Evolutionary conservation across 2,888 invertebrate genomes (phyloP).

Genomic region (Stratiomys singularior): DNA sequence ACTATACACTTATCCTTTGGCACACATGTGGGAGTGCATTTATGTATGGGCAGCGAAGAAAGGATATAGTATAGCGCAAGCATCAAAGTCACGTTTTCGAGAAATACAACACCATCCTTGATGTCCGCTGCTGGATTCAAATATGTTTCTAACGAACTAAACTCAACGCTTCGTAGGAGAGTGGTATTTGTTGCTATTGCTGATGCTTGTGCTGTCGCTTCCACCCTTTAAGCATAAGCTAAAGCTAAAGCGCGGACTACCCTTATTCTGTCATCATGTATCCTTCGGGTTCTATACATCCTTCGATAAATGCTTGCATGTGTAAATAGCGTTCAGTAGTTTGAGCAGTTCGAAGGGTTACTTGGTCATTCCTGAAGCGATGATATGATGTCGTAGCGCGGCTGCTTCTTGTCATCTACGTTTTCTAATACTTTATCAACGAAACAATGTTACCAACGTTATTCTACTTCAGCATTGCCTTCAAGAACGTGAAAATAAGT

Average conservation of each 20-base stretch:
- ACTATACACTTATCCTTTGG: background rate
- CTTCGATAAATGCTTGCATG: constrained; percentile 41
- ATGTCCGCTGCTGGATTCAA: constrained; percentile 34
- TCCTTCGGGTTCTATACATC: constrained; percentile 19
- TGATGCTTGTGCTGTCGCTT: background rate
- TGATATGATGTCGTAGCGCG: constrained; percentile 25
- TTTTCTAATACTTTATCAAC: background rate
- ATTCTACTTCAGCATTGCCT: too few species aligned
- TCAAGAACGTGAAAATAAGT: too few species aligned
- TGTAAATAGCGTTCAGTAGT: constrained; percentile 36
- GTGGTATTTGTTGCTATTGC: background rate
- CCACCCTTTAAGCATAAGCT: constrained; percentile 23
- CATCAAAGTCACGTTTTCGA: constrained; percentile 41
- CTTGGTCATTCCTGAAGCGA: constrained; percentile 23
- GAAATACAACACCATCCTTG: constrained; percentile 21
- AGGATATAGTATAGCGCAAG: constrained; percentile 22
- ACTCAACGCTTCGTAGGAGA: background rate
- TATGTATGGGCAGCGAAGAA: background rate
- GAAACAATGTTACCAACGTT: constrained; percentile 20
- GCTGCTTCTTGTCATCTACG: background rate
- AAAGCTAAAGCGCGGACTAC: constrained; percentile 4
- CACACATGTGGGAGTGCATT: background rate
- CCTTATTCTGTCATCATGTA: constrained; percentile 37
- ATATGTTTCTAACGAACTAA: constrained; percentile 20
- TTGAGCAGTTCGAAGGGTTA: constrained; percentile 27